These are phyloP conservation scores for Centroberyx gerrardi DNA, from an alignment of 2,797 vertebrate species.

Conservation along the genomic window DNA sequence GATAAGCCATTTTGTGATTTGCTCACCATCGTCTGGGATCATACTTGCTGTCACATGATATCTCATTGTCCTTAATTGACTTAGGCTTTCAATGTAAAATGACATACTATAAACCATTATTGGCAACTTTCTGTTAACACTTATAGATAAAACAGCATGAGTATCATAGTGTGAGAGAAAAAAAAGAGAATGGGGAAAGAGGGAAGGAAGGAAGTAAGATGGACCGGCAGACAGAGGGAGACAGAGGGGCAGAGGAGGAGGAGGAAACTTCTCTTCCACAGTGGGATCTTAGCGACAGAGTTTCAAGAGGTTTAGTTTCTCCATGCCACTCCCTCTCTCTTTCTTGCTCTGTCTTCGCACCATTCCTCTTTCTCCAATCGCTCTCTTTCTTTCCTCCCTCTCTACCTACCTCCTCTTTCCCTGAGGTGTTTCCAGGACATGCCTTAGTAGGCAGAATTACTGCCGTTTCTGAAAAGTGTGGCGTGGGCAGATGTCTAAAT, in stretches of 20 bases:
- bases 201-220: neutral
- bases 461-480: conserved; percentile 15
- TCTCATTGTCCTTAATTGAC: too few species aligned
- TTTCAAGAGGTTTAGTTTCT: neutral
- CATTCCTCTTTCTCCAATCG: neutral
- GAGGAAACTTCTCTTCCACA: conserved; percentile 5
- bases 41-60: too few species aligned
- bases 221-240: conserved; percentile 13
- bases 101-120: too few species aligned
- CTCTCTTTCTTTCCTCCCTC: neutral
- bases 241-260: conserved; percentile 17
- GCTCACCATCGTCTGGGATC: too few species aligned
- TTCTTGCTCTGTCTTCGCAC: neutral
- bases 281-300: neutral
- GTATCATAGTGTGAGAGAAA: neutral
- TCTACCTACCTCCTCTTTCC: neutral
- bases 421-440: conserved; percentile 20
- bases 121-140: too few species aligned
- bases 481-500: conserved; percentile 38
- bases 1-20: neutral
- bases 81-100: too few species aligned
- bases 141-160: neutral
- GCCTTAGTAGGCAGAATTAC: conserved; percentile 31
- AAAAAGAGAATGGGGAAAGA: neutral
- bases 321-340: neutral